phyloP scores from a whole-genome alignment of 2,888 invertebrate genomes.

The Coecobrya sp. region DNA sequence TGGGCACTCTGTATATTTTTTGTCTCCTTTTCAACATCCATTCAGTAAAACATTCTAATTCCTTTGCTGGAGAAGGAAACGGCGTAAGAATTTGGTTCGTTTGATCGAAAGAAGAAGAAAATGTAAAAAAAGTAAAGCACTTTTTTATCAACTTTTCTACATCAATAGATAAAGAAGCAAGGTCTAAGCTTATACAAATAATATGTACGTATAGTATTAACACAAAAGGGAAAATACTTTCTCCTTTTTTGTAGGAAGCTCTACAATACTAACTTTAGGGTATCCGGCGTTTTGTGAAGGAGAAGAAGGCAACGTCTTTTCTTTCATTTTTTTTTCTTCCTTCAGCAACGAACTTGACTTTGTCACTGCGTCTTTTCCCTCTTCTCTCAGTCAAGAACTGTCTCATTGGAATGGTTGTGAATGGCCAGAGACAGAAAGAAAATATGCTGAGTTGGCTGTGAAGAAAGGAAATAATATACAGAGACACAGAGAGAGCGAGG shows the following conservation, averaged over 20 bases:
- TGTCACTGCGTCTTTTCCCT: neutral
- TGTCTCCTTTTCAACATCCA: too few relatives aligned
- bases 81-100: neutral
- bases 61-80: neutral
- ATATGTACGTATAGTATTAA: neutral
- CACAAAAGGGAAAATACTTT: slow-evolving; percentile 5
- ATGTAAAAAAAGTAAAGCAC: slow-evolving; percentile 41
- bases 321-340: neutral
- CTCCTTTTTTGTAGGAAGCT: neutral
- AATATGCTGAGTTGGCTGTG: neutral
- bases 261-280: too few relatives aligned
- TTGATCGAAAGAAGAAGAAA: slow-evolving; percentile 28
- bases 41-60: too few relatives aligned
- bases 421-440: neutral
- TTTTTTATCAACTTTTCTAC: slow-evolving; percentile 38
- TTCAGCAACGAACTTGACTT: slow-evolving; percentile 57
- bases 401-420: too few relatives aligned
- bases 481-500: neutral
- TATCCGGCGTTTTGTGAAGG: too few relatives aligned
- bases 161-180: neutral
- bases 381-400: too few relatives aligned
- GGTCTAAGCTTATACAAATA: neutral
- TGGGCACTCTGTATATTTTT: too few relatives aligned
- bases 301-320: neutral
- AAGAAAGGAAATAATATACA: neutral